Evolutionary conservation across 2,888 invertebrate genomes (phyloP), one percentile per base, ranked within the genome.

Genomic region (Danaus chrysippus): DNA sequence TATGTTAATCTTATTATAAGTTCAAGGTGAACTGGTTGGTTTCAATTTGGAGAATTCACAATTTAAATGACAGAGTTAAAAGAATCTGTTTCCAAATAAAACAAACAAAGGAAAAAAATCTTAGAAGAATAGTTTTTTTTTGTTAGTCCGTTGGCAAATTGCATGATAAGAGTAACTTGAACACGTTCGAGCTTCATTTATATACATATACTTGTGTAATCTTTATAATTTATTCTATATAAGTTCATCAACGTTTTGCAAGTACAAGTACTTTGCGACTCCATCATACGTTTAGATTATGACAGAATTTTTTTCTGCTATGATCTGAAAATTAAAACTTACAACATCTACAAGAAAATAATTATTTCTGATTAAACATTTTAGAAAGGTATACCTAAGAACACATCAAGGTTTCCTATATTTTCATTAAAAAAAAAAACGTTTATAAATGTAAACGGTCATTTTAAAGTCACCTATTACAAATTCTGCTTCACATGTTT

Each of bases 1-100:
- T 65, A 67, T 65, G 68, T 54, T 63, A 68, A 67, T 68, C 58
- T 57, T 44, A 64, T 69, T 62, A 68, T 46, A 49, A 49, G 69
- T 73, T 74, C 81, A 83, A 82, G 83, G 82, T 76, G 70, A 82
- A 79, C 82, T 67, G 58, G 76, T 78, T 71, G 55, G 55, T 68
- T 56, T 61, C 23, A 19, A 53, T 56, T 59, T 58, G 46, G 42
- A 56, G 58, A 57, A 53, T 43, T 34, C 2, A 34, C 23, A 42
- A 59, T 56, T 56, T 12, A 13, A 53, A 53, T 34, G 34, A 53
- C 56, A 61, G 23, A 34, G 6, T 34, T 5, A 34, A 34, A 34
- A 34, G 23, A 34, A 34, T 34, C 23, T 34, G 23, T 34, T 34
- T 34, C 23, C 23, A 34, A 34, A 34, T 34, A 34, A 34, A 34